phyloP scores from a whole-genome alignment of 2,113 vertebrate genomes.

The Seriola rivoliana region DNA sequence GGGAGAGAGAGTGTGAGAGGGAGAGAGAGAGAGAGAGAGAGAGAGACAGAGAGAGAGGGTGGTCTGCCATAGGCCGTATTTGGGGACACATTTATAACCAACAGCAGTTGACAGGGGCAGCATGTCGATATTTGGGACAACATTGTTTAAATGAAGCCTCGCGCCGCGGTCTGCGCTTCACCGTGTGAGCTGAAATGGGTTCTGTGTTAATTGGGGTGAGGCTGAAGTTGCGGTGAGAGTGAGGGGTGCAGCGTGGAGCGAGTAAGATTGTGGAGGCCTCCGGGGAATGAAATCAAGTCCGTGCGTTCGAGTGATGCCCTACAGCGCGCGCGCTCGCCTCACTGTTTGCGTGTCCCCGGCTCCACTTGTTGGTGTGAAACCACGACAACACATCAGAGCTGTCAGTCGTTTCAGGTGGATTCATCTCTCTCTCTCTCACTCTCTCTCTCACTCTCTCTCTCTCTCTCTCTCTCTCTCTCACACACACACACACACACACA shows the following conservation, averaged over 20 bases:
- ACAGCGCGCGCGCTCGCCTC: neutral
- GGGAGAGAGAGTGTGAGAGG: no score
- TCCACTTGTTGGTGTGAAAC: slow-evolving; percentile 21
- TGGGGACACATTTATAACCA: slow-evolving; percentile 11
- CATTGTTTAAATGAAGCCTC: neutral
- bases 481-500: neutral
- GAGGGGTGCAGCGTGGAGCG: slow-evolving; percentile 1
- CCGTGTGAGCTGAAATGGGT: neutral
- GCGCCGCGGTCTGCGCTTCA: neutral
- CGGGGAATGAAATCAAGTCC: slow-evolving; percentile 36
- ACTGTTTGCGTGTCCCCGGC: neutral
- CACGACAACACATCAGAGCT: neutral
- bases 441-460: neutral
- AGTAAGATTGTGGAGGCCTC: slow-evolving; percentile 34
- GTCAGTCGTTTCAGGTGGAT: slow-evolving; percentile 30
- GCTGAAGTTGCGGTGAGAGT: slow-evolving; percentile 9
- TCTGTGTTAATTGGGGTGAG: neutral
- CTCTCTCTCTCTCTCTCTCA: slow-evolving; percentile 4
- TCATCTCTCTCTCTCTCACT: neutral
- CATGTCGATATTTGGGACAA: slow-evolving; percentile 21
- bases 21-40: no score
- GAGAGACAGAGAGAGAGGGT: no score
- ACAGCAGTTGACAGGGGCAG: slow-evolving; percentile 13
- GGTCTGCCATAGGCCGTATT: neutral
- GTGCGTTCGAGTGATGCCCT: slow-evolving; percentile 1